Base-by-base conservation (phyloP, 2,113 vertebrate genomes). In the Coturnix japonica region DNA sequence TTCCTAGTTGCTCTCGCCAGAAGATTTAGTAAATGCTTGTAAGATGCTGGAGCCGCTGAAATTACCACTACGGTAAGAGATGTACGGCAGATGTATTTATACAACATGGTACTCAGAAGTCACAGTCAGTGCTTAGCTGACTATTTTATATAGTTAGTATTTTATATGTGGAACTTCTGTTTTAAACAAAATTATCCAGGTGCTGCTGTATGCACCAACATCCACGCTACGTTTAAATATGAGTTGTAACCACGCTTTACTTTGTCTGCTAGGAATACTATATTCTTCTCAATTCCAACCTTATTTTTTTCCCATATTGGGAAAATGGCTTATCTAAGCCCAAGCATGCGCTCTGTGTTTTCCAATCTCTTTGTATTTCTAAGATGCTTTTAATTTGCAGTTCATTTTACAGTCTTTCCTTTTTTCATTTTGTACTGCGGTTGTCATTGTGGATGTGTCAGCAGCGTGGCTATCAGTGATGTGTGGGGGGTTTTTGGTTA, bases 21-120 rank as follows among this genome's bases (percentile, higher is more conserved):
- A 99, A 96, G 99, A 99, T 97, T 97, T 99, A 95, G 97, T 99
- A 72, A 99, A 99, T 60, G 98, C 99, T 1, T 99, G 99, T 96
- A 99, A 98, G 97, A 98, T 99, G 98, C 98, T 99, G 95, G 99
- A 99, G 94, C 97, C 98, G 0, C 95, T 99, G 93, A 99, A 99
- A 85, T 97, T 99, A 39, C 99, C 99, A 9, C 65, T 99, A 87
- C 98, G 98, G 99, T 99, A 97, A 97, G 92, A 93, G 23, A 37
- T 60, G 64, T 87, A 47, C 37, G 35, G 35, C 31, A 35, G 35
- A 3, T 21, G 33, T 37, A 26, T 60, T 66, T 78, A n/a, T 69
- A 37, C 71, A 61, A 28, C 7, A 3, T 20, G 11, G 13, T 26
- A 28, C 6, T 85, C 3, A 1, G 3, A 25, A 31, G 35, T 75